A percentile compares a stretch with the other conserved stretches of the same genome.
phyloP scores from a whole-genome alignment of 2,888 invertebrate genomes.

The Catocala sponsa region DNA sequence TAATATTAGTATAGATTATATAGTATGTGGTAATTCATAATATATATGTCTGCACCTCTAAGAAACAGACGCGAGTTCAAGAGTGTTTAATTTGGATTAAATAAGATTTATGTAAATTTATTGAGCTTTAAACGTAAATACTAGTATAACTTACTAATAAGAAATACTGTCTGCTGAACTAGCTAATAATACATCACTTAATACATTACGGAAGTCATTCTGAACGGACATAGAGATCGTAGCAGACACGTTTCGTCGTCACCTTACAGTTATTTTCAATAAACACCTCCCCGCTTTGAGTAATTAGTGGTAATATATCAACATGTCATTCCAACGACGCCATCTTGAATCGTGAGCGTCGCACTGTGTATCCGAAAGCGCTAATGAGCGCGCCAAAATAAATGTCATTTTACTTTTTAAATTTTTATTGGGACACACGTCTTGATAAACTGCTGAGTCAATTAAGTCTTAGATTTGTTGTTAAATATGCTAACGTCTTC shows the following conservation, averaged over 20 bases:
- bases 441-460: constrained; percentile 17
- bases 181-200: constrained; percentile 26
- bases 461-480: constrained; percentile 22
- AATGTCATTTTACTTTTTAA: constrained; percentile 55
- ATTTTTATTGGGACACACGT: constrained; percentile 16
- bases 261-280: constrained; percentile 81
- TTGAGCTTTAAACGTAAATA: not conserved
- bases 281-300: constrained; percentile 81
- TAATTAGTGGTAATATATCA: constrained; percentile 86
- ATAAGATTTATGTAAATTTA: no score
- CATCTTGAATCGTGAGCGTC: constrained; percentile 46
- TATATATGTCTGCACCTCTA: no score
- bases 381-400: constrained; percentile 78
- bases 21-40: no score
- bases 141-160: no score
- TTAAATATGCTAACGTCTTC: constrained; percentile 9
- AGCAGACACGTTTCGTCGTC: constrained; percentile 77
- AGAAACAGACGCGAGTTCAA: no score
- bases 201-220: constrained; percentile 52
- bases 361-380: constrained; percentile 51
- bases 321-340: constrained; percentile 71
- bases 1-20: no score
- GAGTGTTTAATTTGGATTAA: no score
- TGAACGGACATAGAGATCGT: constrained; percentile 55
- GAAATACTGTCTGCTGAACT: not conserved